Evolutionary conservation across 2,888 invertebrate genomes (phyloP).

Genomic region (Spilosoma lubricipeda): DNA sequence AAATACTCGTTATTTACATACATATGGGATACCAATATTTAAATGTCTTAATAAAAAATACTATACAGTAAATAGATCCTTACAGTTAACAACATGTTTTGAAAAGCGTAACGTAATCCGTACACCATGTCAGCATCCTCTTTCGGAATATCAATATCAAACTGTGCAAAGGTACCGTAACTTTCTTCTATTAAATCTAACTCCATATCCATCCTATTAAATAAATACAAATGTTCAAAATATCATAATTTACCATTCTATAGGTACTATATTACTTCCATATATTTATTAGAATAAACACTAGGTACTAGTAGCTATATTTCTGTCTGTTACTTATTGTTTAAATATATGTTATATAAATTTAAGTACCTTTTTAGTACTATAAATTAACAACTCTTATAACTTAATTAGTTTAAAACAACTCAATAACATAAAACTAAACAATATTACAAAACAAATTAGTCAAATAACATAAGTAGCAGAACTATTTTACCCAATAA

Average conservation of each 20-base stretch:
- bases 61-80: neutral
- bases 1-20: neutral
- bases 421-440: neutral
- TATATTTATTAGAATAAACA: neutral
- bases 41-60: neutral
- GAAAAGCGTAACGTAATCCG: constrained; percentile 91
- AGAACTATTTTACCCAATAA: constrained; percentile 85
- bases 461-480: neutral
- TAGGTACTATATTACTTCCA: neutral
- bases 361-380: neutral
- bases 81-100: constrained; percentile 91
- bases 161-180: constrained; percentile 89
- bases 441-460: neutral
- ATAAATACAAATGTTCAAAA: neutral
- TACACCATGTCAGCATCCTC: constrained; percentile 94
- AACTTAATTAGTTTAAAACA: neutral
- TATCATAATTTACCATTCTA: neutral
- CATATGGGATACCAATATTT: neutral
- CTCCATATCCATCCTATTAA: constrained; percentile 89
- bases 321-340: no score
- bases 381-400: neutral
- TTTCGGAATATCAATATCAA: constrained; percentile 89
- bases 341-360: no score
- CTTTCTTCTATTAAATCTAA: constrained; percentile 92
- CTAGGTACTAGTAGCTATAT: no score